Conservation (phyloP, 2,113 vertebrate species). For the Naja naja region DNA sequence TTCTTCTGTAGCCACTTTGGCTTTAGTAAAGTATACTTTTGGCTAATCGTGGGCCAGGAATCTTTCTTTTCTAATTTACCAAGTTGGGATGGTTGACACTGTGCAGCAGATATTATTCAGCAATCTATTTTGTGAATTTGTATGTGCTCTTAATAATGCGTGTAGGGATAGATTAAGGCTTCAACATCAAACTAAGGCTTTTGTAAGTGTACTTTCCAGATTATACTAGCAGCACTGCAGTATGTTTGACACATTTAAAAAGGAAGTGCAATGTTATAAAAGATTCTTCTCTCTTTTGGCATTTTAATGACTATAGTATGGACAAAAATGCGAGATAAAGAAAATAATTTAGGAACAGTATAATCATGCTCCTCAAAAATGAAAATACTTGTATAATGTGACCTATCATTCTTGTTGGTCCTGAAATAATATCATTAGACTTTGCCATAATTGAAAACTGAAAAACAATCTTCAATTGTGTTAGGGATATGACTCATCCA, state of each 20-base stretch:
- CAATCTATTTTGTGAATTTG: not conserved
- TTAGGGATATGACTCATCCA: not conserved
- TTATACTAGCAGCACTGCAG: not conserved
- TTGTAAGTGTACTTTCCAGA: not conserved
- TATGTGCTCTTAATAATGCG: not conserved
- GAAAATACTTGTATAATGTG: not conserved
- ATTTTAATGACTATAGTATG: not conserved
- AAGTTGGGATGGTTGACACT: not conserved
- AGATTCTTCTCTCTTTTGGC: not conserved
- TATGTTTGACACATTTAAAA: not conserved
- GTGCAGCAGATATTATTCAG: not conserved
- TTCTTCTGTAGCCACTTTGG: not conserved
- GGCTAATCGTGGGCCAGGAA: not conserved
- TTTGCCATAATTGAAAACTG: not conserved
- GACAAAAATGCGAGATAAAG: not conserved
- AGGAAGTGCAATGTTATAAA: not conserved
- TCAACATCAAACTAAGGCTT: not conserved
- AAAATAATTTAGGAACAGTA: not conserved
- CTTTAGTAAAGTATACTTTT: not conserved
- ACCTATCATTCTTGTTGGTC: not conserved
- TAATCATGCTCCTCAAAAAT: not conserved
- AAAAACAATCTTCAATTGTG: not conserved
- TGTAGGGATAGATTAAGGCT: not conserved
- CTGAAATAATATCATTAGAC: not conserved
- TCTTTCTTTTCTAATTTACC: not conserved